Conservation (phyloP, 1,140 invertebrate species). For the Cataglyphis hispanica region DNA sequence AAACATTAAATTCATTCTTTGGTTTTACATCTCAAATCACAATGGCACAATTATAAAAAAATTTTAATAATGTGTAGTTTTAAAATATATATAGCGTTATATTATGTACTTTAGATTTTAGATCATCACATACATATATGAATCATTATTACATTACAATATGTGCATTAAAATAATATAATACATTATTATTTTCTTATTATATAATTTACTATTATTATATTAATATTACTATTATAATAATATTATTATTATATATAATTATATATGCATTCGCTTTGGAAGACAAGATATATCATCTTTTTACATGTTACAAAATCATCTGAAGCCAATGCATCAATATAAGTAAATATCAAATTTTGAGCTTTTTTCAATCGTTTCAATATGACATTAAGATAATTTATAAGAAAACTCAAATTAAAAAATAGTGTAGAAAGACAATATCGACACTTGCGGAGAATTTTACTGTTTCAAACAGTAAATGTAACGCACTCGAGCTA, state of each 20-base stretch:
- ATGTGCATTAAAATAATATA: too few species aligned
- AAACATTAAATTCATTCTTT: neutral
- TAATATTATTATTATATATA: too few species aligned
- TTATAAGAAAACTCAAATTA: neutral
- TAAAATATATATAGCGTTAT: neutral
- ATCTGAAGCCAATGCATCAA: too few species aligned
- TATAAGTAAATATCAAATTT: too few species aligned
- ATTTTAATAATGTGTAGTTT: neutral
- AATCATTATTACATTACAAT: too few species aligned
- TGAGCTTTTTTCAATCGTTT: neutral
- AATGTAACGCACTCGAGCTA: conserved; percentile 31
- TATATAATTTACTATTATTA: too few species aligned
- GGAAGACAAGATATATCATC: too few species aligned
- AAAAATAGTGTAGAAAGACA: neutral
- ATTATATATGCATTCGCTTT: too few species aligned
- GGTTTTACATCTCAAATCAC: neutral
- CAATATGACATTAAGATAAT: neutral
- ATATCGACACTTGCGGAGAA: neutral
- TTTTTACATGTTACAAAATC: too few species aligned
- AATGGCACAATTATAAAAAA: neutral
- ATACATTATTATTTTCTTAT: too few species aligned
- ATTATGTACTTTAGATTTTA: neutral
- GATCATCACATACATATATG: neutral
- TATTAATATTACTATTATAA: too few species aligned
- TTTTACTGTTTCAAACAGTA: neutral